These are phyloP conservation scores for Alviniconcha strummeri DNA, from an alignment of 2,888 invertebrate genomes.

Conservation along the genomic window DNA sequence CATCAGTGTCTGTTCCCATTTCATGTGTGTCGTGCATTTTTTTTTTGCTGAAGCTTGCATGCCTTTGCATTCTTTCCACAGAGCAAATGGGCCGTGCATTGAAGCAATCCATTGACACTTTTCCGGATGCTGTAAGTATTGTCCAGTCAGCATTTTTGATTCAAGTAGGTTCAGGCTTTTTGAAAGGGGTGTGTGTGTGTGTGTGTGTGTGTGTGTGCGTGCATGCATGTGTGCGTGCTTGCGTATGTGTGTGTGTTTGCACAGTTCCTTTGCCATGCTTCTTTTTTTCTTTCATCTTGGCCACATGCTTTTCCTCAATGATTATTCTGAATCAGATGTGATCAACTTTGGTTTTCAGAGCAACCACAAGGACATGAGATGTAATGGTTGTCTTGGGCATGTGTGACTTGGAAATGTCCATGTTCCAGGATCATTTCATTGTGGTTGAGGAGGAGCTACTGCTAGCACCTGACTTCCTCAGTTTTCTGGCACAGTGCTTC, in stretches of 20 bases:
- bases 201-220: background rate
- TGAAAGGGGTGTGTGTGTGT: constrained; percentile 5
- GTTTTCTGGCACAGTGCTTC: constrained; percentile 74
- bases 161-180: background rate
- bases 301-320: too few species aligned
- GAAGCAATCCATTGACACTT: constrained; percentile 57
- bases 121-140: constrained; percentile 64
- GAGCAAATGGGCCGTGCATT: constrained; percentile 70
- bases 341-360: too few species aligned
- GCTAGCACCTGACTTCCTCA: constrained; percentile 76
- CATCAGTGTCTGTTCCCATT: too few species aligned
- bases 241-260: background rate
- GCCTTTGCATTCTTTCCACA: constrained; percentile 45
- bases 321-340: too few species aligned
- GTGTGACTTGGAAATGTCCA: background rate
- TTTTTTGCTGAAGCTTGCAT: too few species aligned
- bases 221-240: background rate
- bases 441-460: constrained; percentile 76
- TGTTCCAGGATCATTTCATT: constrained; percentile 73
- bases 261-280: too few species aligned
- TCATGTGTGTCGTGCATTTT: too few species aligned
- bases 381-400: too few species aligned
- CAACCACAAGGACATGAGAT: too few species aligned
- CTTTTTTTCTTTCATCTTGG: too few species aligned
- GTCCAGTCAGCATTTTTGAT: constrained; percentile 6